A percentile compares a stretch with the other conserved stretches of the same genome.
Conservation (phyloP, 2,113 vertebrate genomes). For the Tangachromis dhanisi region DNA sequence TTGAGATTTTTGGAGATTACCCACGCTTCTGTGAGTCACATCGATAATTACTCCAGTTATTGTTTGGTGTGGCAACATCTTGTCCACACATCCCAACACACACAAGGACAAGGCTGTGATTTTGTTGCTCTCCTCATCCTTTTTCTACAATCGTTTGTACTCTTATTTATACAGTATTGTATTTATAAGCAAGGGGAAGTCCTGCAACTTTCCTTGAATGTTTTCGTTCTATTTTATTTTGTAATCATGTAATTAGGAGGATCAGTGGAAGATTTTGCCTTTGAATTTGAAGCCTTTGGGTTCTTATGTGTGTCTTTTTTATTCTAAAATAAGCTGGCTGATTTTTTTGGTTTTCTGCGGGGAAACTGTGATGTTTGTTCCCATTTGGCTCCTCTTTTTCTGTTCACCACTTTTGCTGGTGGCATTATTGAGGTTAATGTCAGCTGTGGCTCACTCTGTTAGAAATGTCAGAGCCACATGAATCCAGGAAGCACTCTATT, state of each 20-base stretch:
- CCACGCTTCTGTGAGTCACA: background rate
- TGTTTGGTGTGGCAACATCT: conserved; percentile 12
- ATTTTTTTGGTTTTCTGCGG: background rate
- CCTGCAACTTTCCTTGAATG: conserved; percentile 17
- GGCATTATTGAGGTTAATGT: background rate
- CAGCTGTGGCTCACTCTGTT: background rate
- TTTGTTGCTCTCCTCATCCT: background rate
- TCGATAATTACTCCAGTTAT: background rate
- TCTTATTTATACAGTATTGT: conserved; percentile 42
- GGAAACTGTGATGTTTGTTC: background rate
- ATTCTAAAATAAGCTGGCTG: background rate
- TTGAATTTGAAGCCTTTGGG: conserved; percentile 34
- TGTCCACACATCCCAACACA: background rate
- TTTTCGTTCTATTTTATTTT: conserved; percentile 25
- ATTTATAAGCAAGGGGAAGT: conserved; percentile 1
- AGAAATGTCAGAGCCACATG: background rate
- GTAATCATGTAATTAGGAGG: background rate
- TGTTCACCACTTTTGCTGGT: background rate
- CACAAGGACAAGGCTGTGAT: conserved; percentile 14
- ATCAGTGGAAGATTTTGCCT: conserved; percentile 17
- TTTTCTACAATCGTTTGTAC: conserved; percentile 44
- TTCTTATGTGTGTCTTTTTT: conserved; percentile 27
- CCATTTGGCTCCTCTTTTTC: background rate
- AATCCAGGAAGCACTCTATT: background rate
- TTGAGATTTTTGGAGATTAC: background rate